Evolutionary conservation across 2,797 vertebrate genomes (phyloP).

Genomic region (Aplochiton taeniatus): DNA sequence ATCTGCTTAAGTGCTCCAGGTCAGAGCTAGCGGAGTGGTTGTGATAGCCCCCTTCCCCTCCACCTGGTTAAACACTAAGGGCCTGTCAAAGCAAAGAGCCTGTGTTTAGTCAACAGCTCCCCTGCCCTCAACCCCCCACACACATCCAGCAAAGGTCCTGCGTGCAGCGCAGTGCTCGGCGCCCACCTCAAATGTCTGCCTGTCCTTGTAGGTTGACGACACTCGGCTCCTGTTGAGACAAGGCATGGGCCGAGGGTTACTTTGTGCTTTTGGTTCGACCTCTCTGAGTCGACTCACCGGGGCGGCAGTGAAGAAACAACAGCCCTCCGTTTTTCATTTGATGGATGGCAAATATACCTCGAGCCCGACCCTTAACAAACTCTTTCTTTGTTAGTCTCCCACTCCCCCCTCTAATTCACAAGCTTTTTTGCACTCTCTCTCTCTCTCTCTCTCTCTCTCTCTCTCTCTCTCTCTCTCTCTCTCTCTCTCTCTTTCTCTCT

Average conservation of each 20-base stretch:
- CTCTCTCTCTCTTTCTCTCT: no score
- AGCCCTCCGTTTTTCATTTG: no score
- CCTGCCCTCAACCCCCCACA: not conserved
- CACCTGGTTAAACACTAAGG: slow-evolving; percentile 9
- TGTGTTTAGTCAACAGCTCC: slow-evolving; percentile 1
- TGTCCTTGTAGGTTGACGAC: slow-evolving; percentile 9
- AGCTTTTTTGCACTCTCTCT: not conserved
- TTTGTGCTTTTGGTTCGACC: not conserved
- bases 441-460: slow-evolving; percentile 5
- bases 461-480: slow-evolving; percentile 20
- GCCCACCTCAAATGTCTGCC: slow-evolving; percentile 8
- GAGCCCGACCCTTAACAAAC: no score
- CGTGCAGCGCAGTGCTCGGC: no score
- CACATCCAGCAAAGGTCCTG: not conserved
- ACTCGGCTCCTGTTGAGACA: slow-evolving; percentile 4
- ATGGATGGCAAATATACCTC: no score
- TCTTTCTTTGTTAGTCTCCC: not conserved
- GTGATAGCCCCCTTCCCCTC: not conserved
- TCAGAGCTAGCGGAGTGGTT: no score
- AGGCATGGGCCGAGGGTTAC: no score
- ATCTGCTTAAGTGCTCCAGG: no score
- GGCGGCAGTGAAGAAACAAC: not conserved
- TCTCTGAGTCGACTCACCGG: no score
- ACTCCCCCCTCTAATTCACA: not conserved
- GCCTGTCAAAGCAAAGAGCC: slow-evolving; percentile 8